Base-by-base conservation (phyloP, 2,888 invertebrate genomes). In the Osmoderma eremita region DNA sequence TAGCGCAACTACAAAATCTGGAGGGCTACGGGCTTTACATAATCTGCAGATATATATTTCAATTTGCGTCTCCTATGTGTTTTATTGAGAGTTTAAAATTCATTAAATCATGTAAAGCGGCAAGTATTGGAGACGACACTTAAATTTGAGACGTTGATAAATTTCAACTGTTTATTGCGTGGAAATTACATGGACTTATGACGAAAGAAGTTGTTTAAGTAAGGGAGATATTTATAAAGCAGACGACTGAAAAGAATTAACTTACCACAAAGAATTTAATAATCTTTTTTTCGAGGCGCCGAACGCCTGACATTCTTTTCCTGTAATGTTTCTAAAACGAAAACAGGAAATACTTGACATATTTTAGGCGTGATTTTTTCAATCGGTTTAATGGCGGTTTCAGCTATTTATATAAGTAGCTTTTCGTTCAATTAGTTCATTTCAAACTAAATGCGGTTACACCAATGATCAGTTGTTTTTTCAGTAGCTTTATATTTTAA, bases 1-100 rank as follows among this genome's bases (percentile, higher is more conserved):
- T 65, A 61, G 61, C 64, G 64, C 67, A 71, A 69, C 64, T 66
- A 67, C 41, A 56, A 13, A 22, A 15, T 51, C 24, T 30, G n/a
- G 8, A 12, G 36, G 30, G 6, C 30, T 17, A 38, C 36, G 18
- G 15, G 36, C 38, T 53, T 53, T 53, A 20, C 53, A 38, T 15
- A 17, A 38, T 2, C 12, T 38, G 18, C 6, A 10, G 36, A 50
- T 50, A n/a, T 22, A 22, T 18, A 45, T 17, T 45, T 45, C 15
- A 45, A 45, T 17, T 45, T 45, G 15, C 15, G 15, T 8, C 8
- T 45, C 45, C 8, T 45, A 17, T 15, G 45, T 13, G 18, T 8
- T 45, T 8, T 45, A 15, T 45, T 12, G 15, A 1, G 42, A 15
- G 42, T 17, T 42, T 15, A 15, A 42, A n/a, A 42, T 42, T 15